Conservation (phyloP, 2,888 invertebrate species). For the Agrochola circellaris region DNA sequence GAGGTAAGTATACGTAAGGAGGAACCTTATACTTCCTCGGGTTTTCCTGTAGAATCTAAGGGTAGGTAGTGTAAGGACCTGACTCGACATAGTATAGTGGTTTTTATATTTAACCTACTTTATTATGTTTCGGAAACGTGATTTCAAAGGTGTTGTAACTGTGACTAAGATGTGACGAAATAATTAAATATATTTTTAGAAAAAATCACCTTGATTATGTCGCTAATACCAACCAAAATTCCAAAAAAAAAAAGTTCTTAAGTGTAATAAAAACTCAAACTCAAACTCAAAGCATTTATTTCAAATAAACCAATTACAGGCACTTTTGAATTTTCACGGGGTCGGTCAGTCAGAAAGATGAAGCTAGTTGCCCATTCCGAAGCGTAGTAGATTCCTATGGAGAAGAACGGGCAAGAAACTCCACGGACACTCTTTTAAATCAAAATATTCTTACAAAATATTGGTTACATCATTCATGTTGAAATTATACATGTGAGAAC, state of each 20-base stretch:
- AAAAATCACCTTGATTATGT: background rate
- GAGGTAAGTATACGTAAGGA: slow-evolving; percentile 9
- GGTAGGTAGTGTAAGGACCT: background rate
- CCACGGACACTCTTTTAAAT: too few species aligned
- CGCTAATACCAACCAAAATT: background rate
- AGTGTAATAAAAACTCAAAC: background rate
- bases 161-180: background rate
- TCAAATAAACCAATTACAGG: too few species aligned
- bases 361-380: too few species aligned
- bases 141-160: background rate
- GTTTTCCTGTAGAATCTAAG: background rate
- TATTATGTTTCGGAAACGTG: background rate
- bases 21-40: background rate
- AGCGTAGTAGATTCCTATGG: too few species aligned
- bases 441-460: too few species aligned
- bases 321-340: too few species aligned
- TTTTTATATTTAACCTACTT: background rate
- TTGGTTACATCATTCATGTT: too few species aligned
- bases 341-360: too few species aligned
- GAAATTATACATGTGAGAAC: too few species aligned
- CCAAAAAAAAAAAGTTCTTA: background rate
- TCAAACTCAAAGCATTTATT: too few species aligned
- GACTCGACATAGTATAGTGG: background rate
- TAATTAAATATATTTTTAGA: background rate
- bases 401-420: too few species aligned